Base-by-base conservation (phyloP, 2,113 vertebrate species). In the Notothenia rossii region DNA sequence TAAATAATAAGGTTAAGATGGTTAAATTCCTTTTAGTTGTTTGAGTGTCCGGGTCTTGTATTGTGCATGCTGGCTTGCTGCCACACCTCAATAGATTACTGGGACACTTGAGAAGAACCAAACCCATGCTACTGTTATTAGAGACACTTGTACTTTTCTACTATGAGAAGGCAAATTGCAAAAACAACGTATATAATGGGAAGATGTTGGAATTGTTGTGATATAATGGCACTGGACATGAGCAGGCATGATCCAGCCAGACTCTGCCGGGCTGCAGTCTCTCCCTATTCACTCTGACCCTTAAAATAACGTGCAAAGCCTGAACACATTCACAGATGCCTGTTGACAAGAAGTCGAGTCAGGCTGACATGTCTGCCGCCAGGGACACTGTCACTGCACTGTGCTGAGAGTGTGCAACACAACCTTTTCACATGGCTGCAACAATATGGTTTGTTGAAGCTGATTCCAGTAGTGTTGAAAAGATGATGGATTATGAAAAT, bases 261-360 rank as follows among this genome's bases (percentile, higher is more conserved):
- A 69, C 46, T 43, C 7, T 84, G 40, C 40, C 51, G 50, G 58
- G 11, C 36, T 48, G 54, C 11, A 54, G 33, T 64, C 78, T 53
- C 79, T 50, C 65, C 29, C 65, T 53, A 20, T 36, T 69, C 73
- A 80, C 62, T 79, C 61, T 75, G 79, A 51, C 68, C 86, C 88
- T 87, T 80, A 91, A 93, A 93, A 90, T 92, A 91, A 91, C 73
- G 72, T 84, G 87, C 78, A 89, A 91, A 90, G 87, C 87, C 88
- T 79, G 55, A 64, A 91, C 69, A 88, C 82, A 82, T 86, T 70
- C 77, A 82, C 72, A 80, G 71, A 84, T 84, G 56, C 53, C 36
- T 54, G 74, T 46, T 87, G 82, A 83, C 79, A 62, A 86, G 66
- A 22, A 59, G 67, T 45, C 18, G 43, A 75, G 69, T 83, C 62